A percentile compares a stretch with the other conserved stretches of the same genome.
Conservation (phyloP, 2,888 invertebrate species). For the Pomacea canaliculata region DNA sequence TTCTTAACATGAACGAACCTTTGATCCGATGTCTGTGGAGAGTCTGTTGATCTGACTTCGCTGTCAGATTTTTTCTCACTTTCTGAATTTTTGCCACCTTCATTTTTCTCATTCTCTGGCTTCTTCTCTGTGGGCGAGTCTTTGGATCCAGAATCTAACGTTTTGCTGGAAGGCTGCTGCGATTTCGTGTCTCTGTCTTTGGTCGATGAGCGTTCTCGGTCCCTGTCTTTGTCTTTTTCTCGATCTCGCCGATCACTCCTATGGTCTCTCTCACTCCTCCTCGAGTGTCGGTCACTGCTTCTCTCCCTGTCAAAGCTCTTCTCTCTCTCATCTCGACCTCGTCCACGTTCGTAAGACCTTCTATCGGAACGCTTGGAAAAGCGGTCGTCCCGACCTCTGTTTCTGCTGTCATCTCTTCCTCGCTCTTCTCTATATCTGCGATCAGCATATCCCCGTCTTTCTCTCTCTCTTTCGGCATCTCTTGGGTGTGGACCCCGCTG, state of each 20-base stretch:
- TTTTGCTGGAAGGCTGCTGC: slow-evolving; percentile 17
- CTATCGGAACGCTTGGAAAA: slow-evolving; percentile 29
- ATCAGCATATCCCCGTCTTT: slow-evolving; percentile 29
- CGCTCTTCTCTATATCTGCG: slow-evolving; percentile 32
- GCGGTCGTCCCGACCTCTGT: slow-evolving; percentile 31
- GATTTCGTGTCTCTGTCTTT: slow-evolving; percentile 34
- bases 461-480: slow-evolving; percentile 28
- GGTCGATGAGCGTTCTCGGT: slow-evolving; percentile 31
- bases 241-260: slow-evolving; percentile 26
- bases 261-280: slow-evolving; percentile 21
- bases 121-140: slow-evolving; percentile 6
- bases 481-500: not conserved
- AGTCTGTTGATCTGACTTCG: slow-evolving; percentile 6
- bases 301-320: slow-evolving; percentile 3
- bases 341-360: slow-evolving; percentile 20
- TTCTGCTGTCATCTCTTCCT: slow-evolving; percentile 20
- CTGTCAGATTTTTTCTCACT: slow-evolving; percentile 20
- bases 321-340: slow-evolving; percentile 18
- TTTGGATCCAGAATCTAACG: slow-evolving; percentile 14
- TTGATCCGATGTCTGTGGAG: not conserved
- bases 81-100: slow-evolving; percentile 2
- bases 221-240: slow-evolving; percentile 31
- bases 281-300: slow-evolving; percentile 16
- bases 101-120: slow-evolving; percentile 24
- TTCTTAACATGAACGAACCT: slow-evolving; percentile 31